Evolutionary conservation across 2,888 invertebrate genomes (phyloP), one percentile per base, ranked within the genome.

Genomic region (Eupithecia exiguata): DNA sequence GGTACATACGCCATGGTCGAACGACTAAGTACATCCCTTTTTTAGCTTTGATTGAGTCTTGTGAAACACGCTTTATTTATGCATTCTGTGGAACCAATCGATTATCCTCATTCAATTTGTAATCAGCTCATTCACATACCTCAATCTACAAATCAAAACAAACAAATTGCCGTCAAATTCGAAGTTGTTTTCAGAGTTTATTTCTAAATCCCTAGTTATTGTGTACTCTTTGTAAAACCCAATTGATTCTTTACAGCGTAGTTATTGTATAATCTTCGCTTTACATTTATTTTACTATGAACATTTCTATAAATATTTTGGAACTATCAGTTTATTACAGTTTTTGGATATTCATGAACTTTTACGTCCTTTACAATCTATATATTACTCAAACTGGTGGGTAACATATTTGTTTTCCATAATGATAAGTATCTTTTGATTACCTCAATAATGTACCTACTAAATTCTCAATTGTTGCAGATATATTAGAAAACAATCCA

Each of bases 251-350:
- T n/a, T n/a, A n/a, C n/a, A n/a, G n/a, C n/a, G n/a, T n/a, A n/a
- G n/a, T n/a, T n/a, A n/a, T n/a, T n/a, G n/a, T n/a, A n/a, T n/a
- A n/a, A n/a, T n/a, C n/a, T n/a, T n/a, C n/a, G 36, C 61, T 66
- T 36, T 12, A 18, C 9, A 38, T 65, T 40, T 65, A n/a, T n/a
- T n/a, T n/a, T n/a, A 14, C 25, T 14, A 66, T 75, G 79, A 78
- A 84, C 90, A 91, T 89, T 87, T 85, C 77, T 82, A 69, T 75
- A 71, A 81, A 84, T 81, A 78, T 71, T 53, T 68, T 83, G 21
- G 96, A 96, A 87, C 88, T 91, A 75, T 79, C 81, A 70, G 63
- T 92, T 69, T 95, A 95, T 87, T 94, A 95, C 80, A 75, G 85
- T 78, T 82, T 92, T 76, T 96, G 96, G 96, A 94, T 85, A 67